Evolutionary conservation across 64 coral and sea anemone species (phyloP), one percentile per base, ranked within the genome.

Genomic region (Anthopleura sola): DNA sequence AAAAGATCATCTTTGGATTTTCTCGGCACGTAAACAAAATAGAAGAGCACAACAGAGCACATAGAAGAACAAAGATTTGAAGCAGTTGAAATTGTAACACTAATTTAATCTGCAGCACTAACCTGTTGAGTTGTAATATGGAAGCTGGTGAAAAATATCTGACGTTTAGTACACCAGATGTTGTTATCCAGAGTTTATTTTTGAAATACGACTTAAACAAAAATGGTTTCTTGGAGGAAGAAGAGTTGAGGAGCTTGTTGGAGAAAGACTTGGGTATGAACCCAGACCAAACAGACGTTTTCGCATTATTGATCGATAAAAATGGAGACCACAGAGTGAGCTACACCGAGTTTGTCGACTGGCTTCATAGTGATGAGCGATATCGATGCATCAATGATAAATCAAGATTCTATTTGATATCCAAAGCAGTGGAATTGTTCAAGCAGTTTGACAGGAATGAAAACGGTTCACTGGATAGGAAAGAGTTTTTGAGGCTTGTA

Each of bases 351-450:
- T 90, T 90, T 57, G 48, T 90, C 16, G 81, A 83, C 49, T 90
- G 88, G 88, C 68, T 90, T 10, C 88, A 74, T 26, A 90, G 88
- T 28, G 82, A 54, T 33, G 88, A 90, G 18, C 88, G 88, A 24
- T 90, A 84, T 75, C 31, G 75, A 39, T 26, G 55, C 3, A 77
- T 90, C 15, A 33, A 60, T 5, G 68, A 90, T 36, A 12, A 75
- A 39, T 31, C 49, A 40, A 75, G 36, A 40, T 90, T 90, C 36
- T 51, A 75, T 19, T 83, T 38, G 29, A 82, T 90, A 37, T 85
- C 64, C 20, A 90, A 90, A 90, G 88, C 88, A 5, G 88, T 90
- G 53, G 88, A 90, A 12, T 75, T 90, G 23, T 90, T 90, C 54
- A 90, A 84, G 75, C 75, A 54, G 11, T 85, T 77, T 53, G 88